These are phyloP conservation scores for Karalla daura DNA, from an alignment of 2,797 vertebrate species.

Conservation along the genomic window DNA sequence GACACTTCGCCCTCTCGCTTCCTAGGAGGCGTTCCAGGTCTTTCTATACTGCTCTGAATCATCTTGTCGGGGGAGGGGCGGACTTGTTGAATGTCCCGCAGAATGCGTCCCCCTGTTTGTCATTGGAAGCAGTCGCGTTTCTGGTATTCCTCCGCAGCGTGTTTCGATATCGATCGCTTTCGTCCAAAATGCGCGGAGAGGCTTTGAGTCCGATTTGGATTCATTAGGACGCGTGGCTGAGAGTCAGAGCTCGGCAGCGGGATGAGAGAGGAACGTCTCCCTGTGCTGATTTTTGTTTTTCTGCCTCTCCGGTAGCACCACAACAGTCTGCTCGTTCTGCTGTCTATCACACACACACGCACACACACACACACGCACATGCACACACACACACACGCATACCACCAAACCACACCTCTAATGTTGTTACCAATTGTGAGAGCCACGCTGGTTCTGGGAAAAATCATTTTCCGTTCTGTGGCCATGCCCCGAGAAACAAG, in stretches of 20 bases:
- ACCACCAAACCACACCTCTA: conserved; percentile 8
- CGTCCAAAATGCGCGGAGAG: not conserved
- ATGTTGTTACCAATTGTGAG: conserved; percentile 16
- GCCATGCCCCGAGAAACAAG: not conserved
- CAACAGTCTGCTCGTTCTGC: not conserved
- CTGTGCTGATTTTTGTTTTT: not conserved
- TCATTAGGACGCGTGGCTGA: not conserved
- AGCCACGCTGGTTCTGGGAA: conserved; percentile 2
- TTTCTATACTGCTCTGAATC: conserved; percentile 6
- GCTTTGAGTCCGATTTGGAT: not conserved
- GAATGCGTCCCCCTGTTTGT: too few relatives aligned
- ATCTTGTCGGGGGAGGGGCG: not conserved
- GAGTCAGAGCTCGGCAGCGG: not conserved
- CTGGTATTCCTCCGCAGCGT: not conserved
- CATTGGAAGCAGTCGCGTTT: not conserved
- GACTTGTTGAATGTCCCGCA: not conserved
- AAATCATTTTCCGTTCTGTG: conserved; percentile 6
- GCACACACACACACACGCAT: too few relatives aligned
- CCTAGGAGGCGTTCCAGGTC: not conserved
- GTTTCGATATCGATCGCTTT: not conserved
- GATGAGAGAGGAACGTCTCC: not conserved
- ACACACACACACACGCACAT: too few relatives aligned
- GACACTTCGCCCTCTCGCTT: conserved; percentile 12
- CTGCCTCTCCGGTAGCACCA: not conserved
- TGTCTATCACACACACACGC: too few relatives aligned